Percentiles rank a stretch among this genome's conserved stretches.
phyloP scores from a whole-genome alignment of 2,113 vertebrate genomes.

The Arothron firmamentum region DNA sequence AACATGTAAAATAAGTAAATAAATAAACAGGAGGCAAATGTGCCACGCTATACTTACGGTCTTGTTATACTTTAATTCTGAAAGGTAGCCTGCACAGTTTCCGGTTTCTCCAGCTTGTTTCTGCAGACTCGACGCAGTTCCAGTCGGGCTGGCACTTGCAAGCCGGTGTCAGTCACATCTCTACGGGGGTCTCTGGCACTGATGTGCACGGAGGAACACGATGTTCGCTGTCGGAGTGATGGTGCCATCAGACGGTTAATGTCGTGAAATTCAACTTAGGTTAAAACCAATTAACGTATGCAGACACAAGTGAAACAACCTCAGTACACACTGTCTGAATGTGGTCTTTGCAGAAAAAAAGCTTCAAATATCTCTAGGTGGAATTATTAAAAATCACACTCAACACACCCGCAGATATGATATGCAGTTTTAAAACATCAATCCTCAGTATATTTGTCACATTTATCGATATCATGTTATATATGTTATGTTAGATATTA shows the following conservation, averaged over 20 bases:
- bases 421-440: too few species aligned
- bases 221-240: constrained; percentile 25
- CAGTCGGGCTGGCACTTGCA: constrained; percentile 47
- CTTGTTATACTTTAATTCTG: constrained; percentile 30
- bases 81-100: constrained; percentile 1
- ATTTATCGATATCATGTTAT: too few species aligned
- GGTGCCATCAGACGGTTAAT: background rate
- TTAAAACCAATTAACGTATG: background rate
- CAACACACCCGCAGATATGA: too few species aligned
- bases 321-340: constrained; percentile 20
- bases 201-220: constrained; percentile 43
- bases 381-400: too few species aligned
- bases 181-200: constrained; percentile 31
- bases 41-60: too few species aligned
- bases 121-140: constrained; percentile 23
- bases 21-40: too few species aligned
- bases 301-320: constrained; percentile 22
- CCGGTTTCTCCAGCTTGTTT: background rate
- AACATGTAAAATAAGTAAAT: too few species aligned
- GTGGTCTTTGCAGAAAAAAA: background rate
- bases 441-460: too few species aligned
- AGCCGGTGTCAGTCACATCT: constrained; percentile 52
- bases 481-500: too few species aligned
- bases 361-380: too few species aligned
- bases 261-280: background rate